phyloP scores from a whole-genome alignment of 2,888 invertebrate genomes.

The Polymixis flavicincta region DNA sequence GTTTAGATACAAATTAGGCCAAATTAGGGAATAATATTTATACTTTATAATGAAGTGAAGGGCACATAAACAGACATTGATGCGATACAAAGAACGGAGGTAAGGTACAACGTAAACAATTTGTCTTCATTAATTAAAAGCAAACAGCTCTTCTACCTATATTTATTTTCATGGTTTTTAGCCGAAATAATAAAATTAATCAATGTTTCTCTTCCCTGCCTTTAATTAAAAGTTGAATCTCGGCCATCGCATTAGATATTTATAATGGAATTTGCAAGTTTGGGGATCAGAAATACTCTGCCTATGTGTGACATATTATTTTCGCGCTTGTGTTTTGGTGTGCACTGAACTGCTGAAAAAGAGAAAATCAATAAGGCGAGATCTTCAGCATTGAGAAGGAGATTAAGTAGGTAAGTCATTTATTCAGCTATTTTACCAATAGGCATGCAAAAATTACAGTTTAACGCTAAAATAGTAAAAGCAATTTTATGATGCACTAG shows the following conservation, averaged over 20 bases:
- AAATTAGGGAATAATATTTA: neutral
- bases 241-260: neutral
- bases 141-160: constrained; percentile 11
- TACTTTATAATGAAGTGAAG: constrained; percentile 3
- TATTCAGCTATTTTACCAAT: too few species aligned
- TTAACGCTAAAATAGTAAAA: too few species aligned
- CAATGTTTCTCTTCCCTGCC: constrained; percentile 7
- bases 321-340: neutral
- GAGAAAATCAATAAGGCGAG: too few species aligned
- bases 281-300: neutral
- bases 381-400: neutral
- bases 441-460: too few species aligned
- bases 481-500: too few species aligned
- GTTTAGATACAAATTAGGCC: constrained; percentile 4
- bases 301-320: neutral
- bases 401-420: too few species aligned
- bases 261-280: neutral
- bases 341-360: neutral
- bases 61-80: constrained; percentile 3
- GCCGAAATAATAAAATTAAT: neutral
- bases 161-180: neutral
- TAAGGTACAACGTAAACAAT: constrained; percentile 16
- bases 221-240: neutral
- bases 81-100: neutral
- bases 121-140: constrained; percentile 24